Conservation (phyloP, 2,888 invertebrate genomes). For the Empis stercorea region DNA sequence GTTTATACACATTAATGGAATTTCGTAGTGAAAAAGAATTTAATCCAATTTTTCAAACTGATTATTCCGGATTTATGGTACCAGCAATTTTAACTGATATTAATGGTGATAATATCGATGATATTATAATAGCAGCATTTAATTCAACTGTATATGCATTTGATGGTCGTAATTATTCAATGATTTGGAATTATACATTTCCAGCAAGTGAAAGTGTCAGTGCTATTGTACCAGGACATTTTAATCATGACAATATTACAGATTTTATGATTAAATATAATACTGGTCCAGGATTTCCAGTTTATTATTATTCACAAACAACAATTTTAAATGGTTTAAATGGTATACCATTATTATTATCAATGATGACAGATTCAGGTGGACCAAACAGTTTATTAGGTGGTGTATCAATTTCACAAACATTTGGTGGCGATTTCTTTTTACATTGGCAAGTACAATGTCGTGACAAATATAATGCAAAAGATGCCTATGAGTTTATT, state of each 20-base stretch:
- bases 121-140: slow-evolving; percentile 59
- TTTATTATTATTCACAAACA: slow-evolving; percentile 57
- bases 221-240: slow-evolving; percentile 65
- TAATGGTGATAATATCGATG: slow-evolving; percentile 54
- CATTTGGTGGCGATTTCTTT: slow-evolving; percentile 60
- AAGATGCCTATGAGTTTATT: slow-evolving; percentile 41
- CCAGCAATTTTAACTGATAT: slow-evolving; percentile 57
- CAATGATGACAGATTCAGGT: slow-evolving; percentile 35
- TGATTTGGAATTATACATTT: slow-evolving; percentile 61
- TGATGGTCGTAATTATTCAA: slow-evolving; percentile 50
- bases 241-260: slow-evolving; percentile 60
- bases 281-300: slow-evolving; percentile 55
- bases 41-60: slow-evolving; percentile 43
- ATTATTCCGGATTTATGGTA: slow-evolving; percentile 51
- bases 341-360: slow-evolving; percentile 28
- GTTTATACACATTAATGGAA: slow-evolving; percentile 41
- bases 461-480: slow-evolving; percentile 34
- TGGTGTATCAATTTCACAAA: slow-evolving; percentile 35
- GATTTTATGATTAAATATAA: slow-evolving; percentile 63
- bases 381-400: slow-evolving; percentile 33
- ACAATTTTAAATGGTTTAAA: slow-evolving; percentile 31
- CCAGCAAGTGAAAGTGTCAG: slow-evolving; percentile 55
- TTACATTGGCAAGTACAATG: slow-evolving; percentile 61
- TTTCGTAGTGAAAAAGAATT: slow-evolving; percentile 41
- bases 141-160: slow-evolving; percentile 60